Evolutionary conservation across 1,140 invertebrate genomes (phyloP).

Genomic region (Drosophila busckii): DNA sequence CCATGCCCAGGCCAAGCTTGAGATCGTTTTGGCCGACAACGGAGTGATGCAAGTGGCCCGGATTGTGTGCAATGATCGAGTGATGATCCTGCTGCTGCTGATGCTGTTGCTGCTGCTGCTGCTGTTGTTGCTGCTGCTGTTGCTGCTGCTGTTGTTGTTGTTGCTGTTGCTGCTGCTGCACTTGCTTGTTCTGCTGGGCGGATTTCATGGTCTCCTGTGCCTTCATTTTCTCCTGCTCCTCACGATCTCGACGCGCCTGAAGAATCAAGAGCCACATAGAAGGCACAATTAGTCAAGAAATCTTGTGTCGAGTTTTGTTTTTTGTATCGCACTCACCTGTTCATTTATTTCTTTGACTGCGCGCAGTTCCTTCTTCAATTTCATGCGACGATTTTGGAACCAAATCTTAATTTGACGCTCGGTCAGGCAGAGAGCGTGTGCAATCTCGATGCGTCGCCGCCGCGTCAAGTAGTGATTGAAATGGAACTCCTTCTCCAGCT

Average conservation of each 20-base stretch:
- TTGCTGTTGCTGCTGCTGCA: conserved; percentile 83
- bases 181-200: conserved; percentile 84
- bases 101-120: conserved; percentile 83
- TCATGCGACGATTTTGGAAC: conserved; percentile 99
- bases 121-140: conserved; percentile 81
- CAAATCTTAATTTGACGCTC: conserved; percentile 98
- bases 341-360: conserved; percentile 97
- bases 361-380: conserved; percentile 96
- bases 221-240: conserved; percentile 94
- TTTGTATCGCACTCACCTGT: conserved; percentile 85
- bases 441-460: conserved; percentile 97
- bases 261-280: background rate
- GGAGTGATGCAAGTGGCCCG: conserved; percentile 76
- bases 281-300: too few species aligned
- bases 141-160: conserved; percentile 82
- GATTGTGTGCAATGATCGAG: conserved; percentile 80
- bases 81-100: conserved; percentile 80
- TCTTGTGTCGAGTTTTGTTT: too few species aligned
- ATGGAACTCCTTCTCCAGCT: conserved; percentile 99
- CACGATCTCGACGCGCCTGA: conserved; percentile 87
- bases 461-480: conserved; percentile 98
- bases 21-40: conserved; percentile 78
- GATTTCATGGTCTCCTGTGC: conserved; percentile 93
- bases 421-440: conserved; percentile 96
- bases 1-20: conserved; percentile 71